phyloP scores from a whole-genome alignment of 1,140 invertebrate genomes.

The Bradynema listronoti region DNA sequence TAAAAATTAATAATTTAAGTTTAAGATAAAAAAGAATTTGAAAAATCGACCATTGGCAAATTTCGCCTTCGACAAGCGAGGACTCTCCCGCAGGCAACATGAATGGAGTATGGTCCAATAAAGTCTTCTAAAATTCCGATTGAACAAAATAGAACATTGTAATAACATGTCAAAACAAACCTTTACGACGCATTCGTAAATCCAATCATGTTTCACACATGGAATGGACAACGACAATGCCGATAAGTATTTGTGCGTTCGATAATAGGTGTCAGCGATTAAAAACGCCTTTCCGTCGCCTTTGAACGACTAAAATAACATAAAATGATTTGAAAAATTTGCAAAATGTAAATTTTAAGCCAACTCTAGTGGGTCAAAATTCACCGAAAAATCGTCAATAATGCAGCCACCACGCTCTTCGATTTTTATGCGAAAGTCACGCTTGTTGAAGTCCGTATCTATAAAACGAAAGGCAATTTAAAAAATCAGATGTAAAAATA shows the following conservation, averaged over 20 bases:
- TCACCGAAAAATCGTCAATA: slow-evolving; percentile 49
- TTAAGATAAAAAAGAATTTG: no score
- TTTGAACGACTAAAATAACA: slow-evolving; percentile 12
- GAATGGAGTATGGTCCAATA: slow-evolving; percentile 35
- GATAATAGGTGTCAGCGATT: slow-evolving; percentile 54
- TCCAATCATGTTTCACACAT: slow-evolving; percentile 45
- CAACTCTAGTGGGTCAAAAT: not conserved
- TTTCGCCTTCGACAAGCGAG: slow-evolving; percentile 1
- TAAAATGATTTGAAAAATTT: not conserved
- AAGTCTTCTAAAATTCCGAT: slow-evolving; percentile 23
- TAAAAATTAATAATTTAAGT: slow-evolving; percentile 9
- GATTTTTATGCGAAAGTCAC: slow-evolving; percentile 39
- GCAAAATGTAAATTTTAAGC: not conserved
- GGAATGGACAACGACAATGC: slow-evolving; percentile 50
- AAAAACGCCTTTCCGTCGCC: slow-evolving; percentile 26
- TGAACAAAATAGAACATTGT: no score
- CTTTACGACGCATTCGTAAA: slow-evolving; percentile 40
- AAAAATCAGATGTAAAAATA: no score
- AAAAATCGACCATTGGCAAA: slow-evolving; percentile 13
- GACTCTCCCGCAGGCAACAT: slow-evolving; percentile 49
- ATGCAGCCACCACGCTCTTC: slow-evolving; percentile 42
- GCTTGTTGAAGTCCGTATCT: slow-evolving; percentile 51
- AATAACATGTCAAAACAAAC: slow-evolving; percentile 13
- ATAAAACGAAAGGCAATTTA: no score
- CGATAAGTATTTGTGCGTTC: slow-evolving; percentile 53